Conservation (phyloP, 1,140 invertebrate species). For the Drosophila auraria region DNA sequence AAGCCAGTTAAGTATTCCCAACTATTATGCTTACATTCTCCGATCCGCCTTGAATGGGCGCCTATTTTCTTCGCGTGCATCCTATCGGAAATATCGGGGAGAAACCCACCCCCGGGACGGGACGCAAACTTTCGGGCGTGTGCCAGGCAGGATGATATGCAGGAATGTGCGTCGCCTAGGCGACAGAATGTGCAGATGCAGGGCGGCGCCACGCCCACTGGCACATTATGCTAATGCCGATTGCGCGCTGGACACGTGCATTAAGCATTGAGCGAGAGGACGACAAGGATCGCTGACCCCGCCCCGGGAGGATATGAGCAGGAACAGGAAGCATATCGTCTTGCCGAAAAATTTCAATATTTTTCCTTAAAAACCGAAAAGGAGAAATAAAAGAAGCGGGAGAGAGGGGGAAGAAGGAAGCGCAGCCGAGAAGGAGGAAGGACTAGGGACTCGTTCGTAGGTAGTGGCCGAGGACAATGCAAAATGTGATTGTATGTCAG, state of each 20-base stretch:
- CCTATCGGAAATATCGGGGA: too few relatives aligned
- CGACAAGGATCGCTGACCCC: slow-evolving; percentile 37
- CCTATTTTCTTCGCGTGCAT: neutral
- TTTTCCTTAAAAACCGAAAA: slow-evolving; percentile 58
- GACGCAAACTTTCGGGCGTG: slow-evolving; percentile 50
- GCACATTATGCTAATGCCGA: slow-evolving; percentile 54
- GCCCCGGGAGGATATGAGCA: slow-evolving; percentile 20
- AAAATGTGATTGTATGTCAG: slow-evolving; percentile 81
- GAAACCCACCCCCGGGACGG: slow-evolving; percentile 6
- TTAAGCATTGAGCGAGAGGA: slow-evolving; percentile 7
- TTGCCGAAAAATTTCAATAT: slow-evolving; percentile 51
- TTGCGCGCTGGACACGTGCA: slow-evolving; percentile 69
- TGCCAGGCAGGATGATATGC: slow-evolving; percentile 58
- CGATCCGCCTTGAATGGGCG: neutral
- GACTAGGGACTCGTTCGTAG: slow-evolving; percentile 31
- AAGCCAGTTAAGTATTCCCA: neutral
- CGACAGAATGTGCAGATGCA: slow-evolving; percentile 27
- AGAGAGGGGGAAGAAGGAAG: slow-evolving; percentile 10
- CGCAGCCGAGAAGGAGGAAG: slow-evolving; percentile 4
- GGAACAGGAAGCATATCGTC: slow-evolving; percentile 57
- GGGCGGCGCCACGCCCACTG: slow-evolving; percentile 56
- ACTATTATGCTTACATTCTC: too few relatives aligned
- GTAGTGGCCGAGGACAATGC: slow-evolving; percentile 61
- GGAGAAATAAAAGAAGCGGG: slow-evolving; percentile 6
- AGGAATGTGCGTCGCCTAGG: slow-evolving; percentile 50